Base-by-base conservation (phyloP, 2,797 vertebrate species). In the Alcedo quadribrachys region DNA sequence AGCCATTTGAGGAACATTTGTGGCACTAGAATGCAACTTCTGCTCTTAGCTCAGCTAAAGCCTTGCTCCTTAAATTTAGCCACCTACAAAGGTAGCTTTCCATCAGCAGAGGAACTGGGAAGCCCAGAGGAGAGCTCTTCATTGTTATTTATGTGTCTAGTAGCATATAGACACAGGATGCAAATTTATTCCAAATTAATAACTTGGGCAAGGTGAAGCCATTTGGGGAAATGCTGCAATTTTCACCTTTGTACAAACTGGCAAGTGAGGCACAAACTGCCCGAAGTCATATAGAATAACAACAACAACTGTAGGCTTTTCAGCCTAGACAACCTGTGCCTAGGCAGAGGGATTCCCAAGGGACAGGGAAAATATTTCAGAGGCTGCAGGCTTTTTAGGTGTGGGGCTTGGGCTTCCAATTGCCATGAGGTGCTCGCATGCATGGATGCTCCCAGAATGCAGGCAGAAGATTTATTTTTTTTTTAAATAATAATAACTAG, bases 21-120 rank as follows among this genome's bases (percentile, higher is more conserved):
- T 81, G 50, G 18, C 58, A 46, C 11, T 54, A 25, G n/a, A 61
- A 60, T 32, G 16, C 32, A 79, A 5, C 25, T 77, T 83, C 12
- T 76, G 12, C 42, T 89, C 73, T 88, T 90, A 75, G 42, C 28
- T 80, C 70, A 88, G 32, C 58, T 82, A 66, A 89, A 90, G 27
- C 35, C 22, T 65, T 62, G 17, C 13, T 78, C 12, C 63, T 89
- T 80, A 66, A 71, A 45, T 83, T 65, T 68, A 78, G 5, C 25
- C 17, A 35, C 67, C 24, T 67, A 15, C 69, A 81, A 61, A 37
- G 40, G 12, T 28, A 37, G 28, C 42, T 19, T 80, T 87, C 54
- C 21, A 68, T 42, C 50, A n/a, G 14, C 35, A 71, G 37, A 66
- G 35, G 32, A 77, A 13, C 14, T 73, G 58, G 35, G 25, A 80